phyloP scores from a whole-genome alignment of 2,113 vertebrate genomes.

The Loxodonta africana region DNA sequence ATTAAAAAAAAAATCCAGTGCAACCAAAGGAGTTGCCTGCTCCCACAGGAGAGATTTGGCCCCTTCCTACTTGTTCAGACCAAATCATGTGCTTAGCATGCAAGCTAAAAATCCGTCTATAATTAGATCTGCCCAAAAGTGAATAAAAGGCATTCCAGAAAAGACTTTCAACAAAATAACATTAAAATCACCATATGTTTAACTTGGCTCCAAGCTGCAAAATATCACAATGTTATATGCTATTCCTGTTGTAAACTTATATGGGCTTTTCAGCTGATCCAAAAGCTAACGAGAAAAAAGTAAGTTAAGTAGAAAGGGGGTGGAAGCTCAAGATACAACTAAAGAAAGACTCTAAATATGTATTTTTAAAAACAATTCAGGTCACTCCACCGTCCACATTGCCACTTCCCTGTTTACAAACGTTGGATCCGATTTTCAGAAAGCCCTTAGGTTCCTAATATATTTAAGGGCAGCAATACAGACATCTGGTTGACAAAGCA shows the following conservation, averaged over 20 bases:
- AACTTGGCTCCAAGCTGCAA: slow-evolving; percentile 72
- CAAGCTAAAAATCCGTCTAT: slow-evolving; percentile 57
- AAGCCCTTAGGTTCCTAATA: not conserved
- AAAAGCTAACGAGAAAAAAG: not conserved
- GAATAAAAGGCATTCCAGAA: slow-evolving; percentile 71
- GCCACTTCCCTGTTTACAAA: not conserved
- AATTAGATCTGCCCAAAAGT: slow-evolving; percentile 72
- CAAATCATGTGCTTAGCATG: slow-evolving; percentile 20
- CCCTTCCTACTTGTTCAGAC: not conserved
- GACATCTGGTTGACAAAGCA: slow-evolving; percentile 24
- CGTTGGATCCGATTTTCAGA: not conserved
- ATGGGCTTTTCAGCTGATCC: slow-evolving; percentile 41
- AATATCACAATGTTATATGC: slow-evolving; percentile 41
- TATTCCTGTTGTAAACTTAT: slow-evolving; percentile 56
- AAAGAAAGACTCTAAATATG: slow-evolving; percentile 32
- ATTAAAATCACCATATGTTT: slow-evolving; percentile 75
- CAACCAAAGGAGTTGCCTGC: not conserved
- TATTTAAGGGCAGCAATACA: not conserved
- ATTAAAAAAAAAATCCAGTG: not conserved
- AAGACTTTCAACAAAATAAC: slow-evolving; percentile 60
- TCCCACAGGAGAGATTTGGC: not conserved
- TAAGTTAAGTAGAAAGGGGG: not conserved
- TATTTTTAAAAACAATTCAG: not conserved
- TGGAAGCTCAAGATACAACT: not conserved
- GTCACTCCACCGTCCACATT: not conserved